Evolutionary conservation across 2,888 invertebrate genomes (phyloP).

Genomic region (Phytoseiulus persimilis): DNA sequence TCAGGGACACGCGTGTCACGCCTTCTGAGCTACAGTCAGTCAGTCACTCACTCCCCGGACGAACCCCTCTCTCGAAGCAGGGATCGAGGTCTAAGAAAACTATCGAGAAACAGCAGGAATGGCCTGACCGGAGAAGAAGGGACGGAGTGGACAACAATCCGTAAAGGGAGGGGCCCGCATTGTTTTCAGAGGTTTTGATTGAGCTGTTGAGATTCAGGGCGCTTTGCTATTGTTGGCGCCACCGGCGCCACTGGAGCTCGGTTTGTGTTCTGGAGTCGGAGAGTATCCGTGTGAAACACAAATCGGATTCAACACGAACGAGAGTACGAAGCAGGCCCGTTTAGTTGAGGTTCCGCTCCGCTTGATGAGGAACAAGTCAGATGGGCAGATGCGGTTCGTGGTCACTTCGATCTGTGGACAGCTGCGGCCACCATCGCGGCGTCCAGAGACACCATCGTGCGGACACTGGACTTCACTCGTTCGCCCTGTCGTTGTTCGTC

Average conservation of each 20-base stretch:
- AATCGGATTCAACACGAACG: slow-evolving; percentile 5
- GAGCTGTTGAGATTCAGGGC: no score
- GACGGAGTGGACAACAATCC: no score
- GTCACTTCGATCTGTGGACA: not conserved
- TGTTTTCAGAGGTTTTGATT: no score
- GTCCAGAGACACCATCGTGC: not conserved
- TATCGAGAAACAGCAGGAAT: no score
- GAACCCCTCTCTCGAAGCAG: no score
- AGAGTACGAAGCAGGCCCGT: not conserved
- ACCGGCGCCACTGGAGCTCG: not conserved
- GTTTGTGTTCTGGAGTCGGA: not conserved
- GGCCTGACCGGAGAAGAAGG: no score
- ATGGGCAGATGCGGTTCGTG: slow-evolving; percentile 5
- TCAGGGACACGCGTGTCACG: not conserved
- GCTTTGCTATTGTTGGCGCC: not conserved
- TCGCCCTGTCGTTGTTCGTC: not conserved
- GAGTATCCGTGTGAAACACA: not conserved
- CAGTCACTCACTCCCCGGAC: not conserved
- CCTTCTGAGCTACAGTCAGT: not conserved
- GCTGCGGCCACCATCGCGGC: not conserved
- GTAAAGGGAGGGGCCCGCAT: no score
- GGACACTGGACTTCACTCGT: not conserved
- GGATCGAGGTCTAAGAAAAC: no score
- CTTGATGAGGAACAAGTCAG: not conserved
- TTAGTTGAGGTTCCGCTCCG: not conserved